Evolutionary conservation across 1,140 invertebrate species (phyloP).

Genomic region (Drosophila mayri): DNA sequence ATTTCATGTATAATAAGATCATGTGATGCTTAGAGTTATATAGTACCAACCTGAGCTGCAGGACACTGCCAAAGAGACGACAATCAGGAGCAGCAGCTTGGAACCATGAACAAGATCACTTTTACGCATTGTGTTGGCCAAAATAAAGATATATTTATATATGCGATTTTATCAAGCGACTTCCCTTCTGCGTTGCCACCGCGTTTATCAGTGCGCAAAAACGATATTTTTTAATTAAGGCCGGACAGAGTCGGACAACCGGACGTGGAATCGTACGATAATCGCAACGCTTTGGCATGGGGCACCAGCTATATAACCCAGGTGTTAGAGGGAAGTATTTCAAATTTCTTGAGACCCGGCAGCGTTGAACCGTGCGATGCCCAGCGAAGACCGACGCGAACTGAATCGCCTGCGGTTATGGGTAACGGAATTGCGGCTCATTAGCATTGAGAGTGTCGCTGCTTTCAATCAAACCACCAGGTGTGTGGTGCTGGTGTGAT

Average conservation of each 20-base stretch:
- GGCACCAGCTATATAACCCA: conserved; percentile 21
- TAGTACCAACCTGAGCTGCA: conserved; percentile 58
- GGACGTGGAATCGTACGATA: conserved; percentile 52
- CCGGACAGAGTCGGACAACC: conserved; percentile 27
- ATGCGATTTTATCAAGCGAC: conserved; percentile 33
- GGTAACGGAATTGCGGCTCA: conserved; percentile 19
- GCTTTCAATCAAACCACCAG: conserved; percentile 47
- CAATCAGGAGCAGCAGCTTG: conserved; percentile 33
- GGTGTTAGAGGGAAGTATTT: conserved; percentile 24
- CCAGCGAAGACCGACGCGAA: conserved; percentile 71
- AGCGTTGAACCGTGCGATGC: conserved; percentile 51
- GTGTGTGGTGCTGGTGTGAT: conserved; percentile 38
- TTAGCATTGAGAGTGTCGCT: conserved; percentile 63
- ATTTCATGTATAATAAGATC: no score
- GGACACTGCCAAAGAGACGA: conserved; percentile 27
- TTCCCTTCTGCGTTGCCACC: conserved; percentile 46
- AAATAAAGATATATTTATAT: not conserved
- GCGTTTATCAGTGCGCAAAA: conserved; percentile 52
- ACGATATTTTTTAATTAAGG: conserved; percentile 64
- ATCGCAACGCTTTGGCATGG: conserved; percentile 29
- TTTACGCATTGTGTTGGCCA: conserved; percentile 42
- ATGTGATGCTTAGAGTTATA: not conserved
- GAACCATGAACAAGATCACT: conserved; percentile 32
- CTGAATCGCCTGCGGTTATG: conserved; percentile 44
- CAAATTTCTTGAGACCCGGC: conserved; percentile 43